Percentiles rank a stretch among this genome's conserved stretches.
Conservation (phyloP, 2,113 vertebrate species). For the Platichthys stellatus region DNA sequence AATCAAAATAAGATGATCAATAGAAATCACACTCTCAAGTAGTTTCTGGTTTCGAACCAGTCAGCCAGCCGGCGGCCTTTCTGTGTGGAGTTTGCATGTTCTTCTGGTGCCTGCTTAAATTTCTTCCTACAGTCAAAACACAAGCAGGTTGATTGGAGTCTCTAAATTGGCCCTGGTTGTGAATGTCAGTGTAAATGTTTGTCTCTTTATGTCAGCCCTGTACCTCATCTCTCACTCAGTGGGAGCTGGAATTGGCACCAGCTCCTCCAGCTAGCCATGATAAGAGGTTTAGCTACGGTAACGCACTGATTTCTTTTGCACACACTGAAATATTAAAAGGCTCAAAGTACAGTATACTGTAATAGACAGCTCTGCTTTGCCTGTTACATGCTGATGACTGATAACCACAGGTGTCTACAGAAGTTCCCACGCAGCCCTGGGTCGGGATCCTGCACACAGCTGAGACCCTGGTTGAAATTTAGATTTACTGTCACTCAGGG, state of each 20-base stretch:
- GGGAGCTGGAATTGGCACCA: background rate
- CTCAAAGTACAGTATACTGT: background rate
- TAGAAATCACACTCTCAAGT: background rate
- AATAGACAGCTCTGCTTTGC: background rate
- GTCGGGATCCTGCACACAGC: constrained; percentile 16
- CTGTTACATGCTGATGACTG: constrained; percentile 9
- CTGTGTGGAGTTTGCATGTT: background rate
- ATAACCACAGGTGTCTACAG: constrained; percentile 33
- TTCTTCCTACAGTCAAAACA: background rate
- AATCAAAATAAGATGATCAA: background rate
- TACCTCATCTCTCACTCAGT: background rate
- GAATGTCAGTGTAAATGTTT: background rate
- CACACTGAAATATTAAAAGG: background rate
- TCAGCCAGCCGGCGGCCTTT: too few species aligned
- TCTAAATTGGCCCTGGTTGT: background rate
- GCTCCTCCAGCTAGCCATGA: background rate
- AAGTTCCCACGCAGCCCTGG: constrained; percentile 13
- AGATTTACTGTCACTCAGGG: constrained; percentile 18
- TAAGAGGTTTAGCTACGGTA: background rate
- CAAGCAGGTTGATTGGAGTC: background rate
- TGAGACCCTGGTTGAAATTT: constrained; percentile 26
- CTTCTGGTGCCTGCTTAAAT: background rate
- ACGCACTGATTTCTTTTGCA: background rate
- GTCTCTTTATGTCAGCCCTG: background rate
- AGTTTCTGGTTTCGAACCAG: background rate